These are phyloP conservation scores for Antitype chi DNA, from an alignment of 2,888 invertebrate genomes.

Conservation along the genomic window DNA sequence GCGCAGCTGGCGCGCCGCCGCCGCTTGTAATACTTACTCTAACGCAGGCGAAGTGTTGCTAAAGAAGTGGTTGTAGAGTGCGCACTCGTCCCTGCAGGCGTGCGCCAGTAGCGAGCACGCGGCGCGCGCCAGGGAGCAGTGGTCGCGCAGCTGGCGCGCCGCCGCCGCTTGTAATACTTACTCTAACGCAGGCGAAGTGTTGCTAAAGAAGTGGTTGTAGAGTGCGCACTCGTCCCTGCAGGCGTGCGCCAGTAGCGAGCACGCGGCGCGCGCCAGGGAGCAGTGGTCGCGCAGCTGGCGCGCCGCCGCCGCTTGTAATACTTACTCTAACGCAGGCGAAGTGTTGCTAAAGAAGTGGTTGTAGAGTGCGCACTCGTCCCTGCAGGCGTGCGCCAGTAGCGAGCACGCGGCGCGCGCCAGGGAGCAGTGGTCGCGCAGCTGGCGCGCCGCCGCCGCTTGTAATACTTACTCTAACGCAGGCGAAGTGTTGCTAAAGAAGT, in stretches of 20 bases:
- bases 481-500: conserved; percentile 95
- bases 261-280: conserved; percentile 91
- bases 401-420: conserved; percentile 92
- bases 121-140: conserved; percentile 89
- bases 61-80: conserved; percentile 98
- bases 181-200: conserved; percentile 92
- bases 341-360: conserved; percentile 96
- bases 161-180: conserved; percentile 93
- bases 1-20: conserved; percentile 91
- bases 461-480: conserved; percentile 92
- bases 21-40: conserved; percentile 92
- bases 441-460: conserved; percentile 92
- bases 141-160: conserved; percentile 85
- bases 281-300: conserved; percentile 83
- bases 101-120: conserved; percentile 96
- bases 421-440: conserved; percentile 84
- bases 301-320: conserved; percentile 92
- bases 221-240: conserved; percentile 98
- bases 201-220: conserved; percentile 97
- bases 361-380: conserved; percentile 98
- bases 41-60: conserved; percentile 92
- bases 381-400: conserved; percentile 97
- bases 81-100: conserved; percentile 98
- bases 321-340: conserved; percentile 92
- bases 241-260: conserved; percentile 97